A percentile compares a stretch with the other conserved stretches of the same genome.
Evolutionary conservation across 1,140 invertebrate species (phyloP).

Genomic region (Papilio helenus): DNA sequence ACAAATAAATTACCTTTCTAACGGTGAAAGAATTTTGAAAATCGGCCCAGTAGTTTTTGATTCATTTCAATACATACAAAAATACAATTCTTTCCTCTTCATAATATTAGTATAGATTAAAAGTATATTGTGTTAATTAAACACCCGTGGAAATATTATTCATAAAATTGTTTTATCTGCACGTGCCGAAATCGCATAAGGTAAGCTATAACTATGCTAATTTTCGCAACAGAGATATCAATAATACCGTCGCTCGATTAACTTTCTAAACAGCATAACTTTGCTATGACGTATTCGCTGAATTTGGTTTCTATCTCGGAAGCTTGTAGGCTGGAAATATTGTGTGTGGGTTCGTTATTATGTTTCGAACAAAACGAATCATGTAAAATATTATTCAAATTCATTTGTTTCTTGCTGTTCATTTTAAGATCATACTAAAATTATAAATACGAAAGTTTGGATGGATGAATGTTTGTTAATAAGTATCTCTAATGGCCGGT

Average conservation of each 20-base stretch:
- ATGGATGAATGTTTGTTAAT: too few species aligned
- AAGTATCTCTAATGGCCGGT: too few species aligned
- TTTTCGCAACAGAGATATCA: slow-evolving; percentile 6
- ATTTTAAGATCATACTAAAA: too few species aligned
- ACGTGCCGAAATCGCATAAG: not conserved
- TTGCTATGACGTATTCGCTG: slow-evolving; percentile 8
- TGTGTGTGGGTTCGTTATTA: not conserved
- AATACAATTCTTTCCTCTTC: too few species aligned
- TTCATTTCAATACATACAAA: too few species aligned
- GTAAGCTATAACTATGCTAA: slow-evolving; percentile 2
- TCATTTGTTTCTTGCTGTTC: not conserved
- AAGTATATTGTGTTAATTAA: not conserved
- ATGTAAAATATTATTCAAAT: not conserved
- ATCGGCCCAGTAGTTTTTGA: too few species aligned
- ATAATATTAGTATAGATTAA: too few species aligned
- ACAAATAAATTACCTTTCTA: too few species aligned
- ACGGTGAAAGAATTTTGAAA: too few species aligned
- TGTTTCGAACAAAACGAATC: not conserved
- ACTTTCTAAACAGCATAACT: slow-evolving; percentile 34
- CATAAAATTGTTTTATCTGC: not conserved
- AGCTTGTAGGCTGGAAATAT: slow-evolving; percentile 16
- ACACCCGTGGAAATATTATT: not conserved
- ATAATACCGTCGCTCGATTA: slow-evolving; percentile 10
- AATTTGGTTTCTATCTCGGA: slow-evolving; percentile 24
- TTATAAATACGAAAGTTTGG: too few species aligned